Evolutionary conservation across 1,140 invertebrate species (phyloP).

Genomic region (Lasioglossum albipes): DNA sequence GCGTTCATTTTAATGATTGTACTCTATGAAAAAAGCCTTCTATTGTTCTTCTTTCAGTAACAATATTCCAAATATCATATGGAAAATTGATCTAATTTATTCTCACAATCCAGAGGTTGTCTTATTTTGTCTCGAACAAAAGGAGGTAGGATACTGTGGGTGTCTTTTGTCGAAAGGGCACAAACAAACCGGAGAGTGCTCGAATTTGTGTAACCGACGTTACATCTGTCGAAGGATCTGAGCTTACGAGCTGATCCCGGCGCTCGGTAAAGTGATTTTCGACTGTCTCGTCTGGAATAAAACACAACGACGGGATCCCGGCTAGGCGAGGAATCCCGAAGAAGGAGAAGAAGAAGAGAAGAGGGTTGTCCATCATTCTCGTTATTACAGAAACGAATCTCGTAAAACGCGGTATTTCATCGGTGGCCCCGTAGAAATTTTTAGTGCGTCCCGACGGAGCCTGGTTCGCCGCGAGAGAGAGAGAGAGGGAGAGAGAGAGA

Average conservation of each 20-base stretch:
- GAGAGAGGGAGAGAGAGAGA: too few species aligned
- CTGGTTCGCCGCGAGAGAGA: not conserved
- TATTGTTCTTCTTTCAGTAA: too few species aligned
- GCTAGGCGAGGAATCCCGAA: not conserved
- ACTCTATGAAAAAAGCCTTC: too few species aligned
- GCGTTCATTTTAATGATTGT: too few species aligned
- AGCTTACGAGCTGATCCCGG: conserved; percentile 4
- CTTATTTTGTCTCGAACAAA: too few species aligned
- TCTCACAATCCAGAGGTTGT: too few species aligned
- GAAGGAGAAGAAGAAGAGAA: not conserved
- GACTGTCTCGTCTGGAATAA: conserved; percentile 1
- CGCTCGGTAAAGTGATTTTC: conserved; percentile 3
- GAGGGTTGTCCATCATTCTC: not conserved
- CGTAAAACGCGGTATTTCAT: not conserved
- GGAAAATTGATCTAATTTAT: too few species aligned
- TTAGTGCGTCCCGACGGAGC: not conserved
- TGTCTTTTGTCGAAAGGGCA: not conserved
- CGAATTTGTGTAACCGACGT: not conserved
- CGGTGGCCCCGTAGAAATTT: not conserved
- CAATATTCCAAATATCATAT: too few species aligned
- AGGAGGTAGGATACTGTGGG: too few species aligned
- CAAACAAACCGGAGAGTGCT: not conserved
- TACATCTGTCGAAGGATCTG: not conserved
- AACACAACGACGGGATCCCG: not conserved
- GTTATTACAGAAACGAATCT: conserved; percentile 14